phyloP scores from a whole-genome alignment of 2,797 vertebrate species.

The Cuniculus paca region DNA sequence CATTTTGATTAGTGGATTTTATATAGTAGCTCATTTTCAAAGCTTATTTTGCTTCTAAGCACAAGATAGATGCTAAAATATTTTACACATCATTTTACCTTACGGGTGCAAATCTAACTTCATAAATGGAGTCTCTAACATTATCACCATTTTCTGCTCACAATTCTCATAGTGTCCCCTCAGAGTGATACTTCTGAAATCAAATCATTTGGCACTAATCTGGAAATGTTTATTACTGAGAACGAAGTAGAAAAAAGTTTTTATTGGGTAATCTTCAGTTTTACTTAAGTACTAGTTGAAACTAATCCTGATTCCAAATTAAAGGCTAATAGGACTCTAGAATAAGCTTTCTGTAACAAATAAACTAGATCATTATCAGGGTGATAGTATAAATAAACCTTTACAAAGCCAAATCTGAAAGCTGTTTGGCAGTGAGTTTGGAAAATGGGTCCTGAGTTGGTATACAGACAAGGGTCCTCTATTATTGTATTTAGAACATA shows the following conservation, averaged over 20 bases:
- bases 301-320: not conserved
- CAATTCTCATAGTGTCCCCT: not conserved
- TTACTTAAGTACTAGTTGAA: not conserved
- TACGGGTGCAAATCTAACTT: not conserved
- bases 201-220: not conserved
- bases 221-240: not conserved
- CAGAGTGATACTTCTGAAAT: not conserved
- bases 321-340: not conserved
- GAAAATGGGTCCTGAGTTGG: not conserved
- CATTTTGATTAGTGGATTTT: not conserved
- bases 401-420: not conserved
- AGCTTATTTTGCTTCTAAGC: conserved; percentile 18
- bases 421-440: not conserved
- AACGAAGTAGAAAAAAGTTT: not conserved
- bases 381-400: not conserved
- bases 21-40: not conserved
- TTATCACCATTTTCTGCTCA: not conserved
- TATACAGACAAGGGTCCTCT: not conserved
- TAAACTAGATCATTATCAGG: not conserved
- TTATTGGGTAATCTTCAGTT: not conserved
- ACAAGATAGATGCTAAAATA: not conserved
- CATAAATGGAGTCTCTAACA: not conserved
- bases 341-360: not conserved
- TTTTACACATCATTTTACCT: not conserved
- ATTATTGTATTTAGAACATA: not conserved